Evolutionary conservation across 2,888 invertebrate species (phyloP).

Genomic region (Athalia circularis): DNA sequence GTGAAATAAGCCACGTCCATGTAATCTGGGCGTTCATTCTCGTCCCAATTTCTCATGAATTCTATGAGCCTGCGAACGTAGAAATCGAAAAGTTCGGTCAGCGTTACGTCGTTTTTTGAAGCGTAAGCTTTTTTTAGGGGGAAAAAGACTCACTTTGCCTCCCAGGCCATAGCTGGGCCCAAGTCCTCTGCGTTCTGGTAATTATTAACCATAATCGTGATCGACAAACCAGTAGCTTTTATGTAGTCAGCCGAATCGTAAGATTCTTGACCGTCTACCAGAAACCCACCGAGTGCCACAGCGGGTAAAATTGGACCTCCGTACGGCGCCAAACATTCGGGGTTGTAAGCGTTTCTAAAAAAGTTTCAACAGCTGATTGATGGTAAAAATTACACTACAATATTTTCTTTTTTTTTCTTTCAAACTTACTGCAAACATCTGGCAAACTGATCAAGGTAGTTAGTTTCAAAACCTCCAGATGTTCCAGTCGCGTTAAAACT

Average conservation of each 20-base stretch:
- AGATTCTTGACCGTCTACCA: slow-evolving; percentile 73
- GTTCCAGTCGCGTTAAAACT: slow-evolving; percentile 72
- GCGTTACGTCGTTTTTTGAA: neutral
- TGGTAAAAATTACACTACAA: too few relatives aligned
- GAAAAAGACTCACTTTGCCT: slow-evolving; percentile 75
- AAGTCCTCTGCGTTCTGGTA: slow-evolving; percentile 78
- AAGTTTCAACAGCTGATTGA: too few relatives aligned
- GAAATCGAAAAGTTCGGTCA: slow-evolving; percentile 42
- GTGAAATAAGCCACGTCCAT: slow-evolving; percentile 85
- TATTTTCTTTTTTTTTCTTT: neutral
- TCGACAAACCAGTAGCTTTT: slow-evolving; percentile 81
- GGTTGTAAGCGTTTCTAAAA: slow-evolving; percentile 76
- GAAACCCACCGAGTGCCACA: slow-evolving; percentile 89
- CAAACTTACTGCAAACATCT: slow-evolving; percentile 74
- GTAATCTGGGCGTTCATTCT: slow-evolving; percentile 76
- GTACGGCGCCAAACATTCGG: slow-evolving; percentile 86
- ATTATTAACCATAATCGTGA: slow-evolving; percentile 89
- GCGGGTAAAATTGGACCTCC: slow-evolving; percentile 93
- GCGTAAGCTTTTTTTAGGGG: neutral
- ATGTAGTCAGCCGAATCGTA: slow-evolving; percentile 77
- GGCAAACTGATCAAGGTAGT: slow-evolving; percentile 77
- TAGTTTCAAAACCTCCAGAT: slow-evolving; percentile 54
- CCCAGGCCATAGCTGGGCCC: slow-evolving; percentile 83
- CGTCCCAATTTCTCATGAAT: slow-evolving; percentile 79
- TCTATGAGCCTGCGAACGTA: slow-evolving; percentile 78